Base-by-base conservation (phyloP, 2,113 vertebrate genomes). In the Pterocles orientalis region DNA sequence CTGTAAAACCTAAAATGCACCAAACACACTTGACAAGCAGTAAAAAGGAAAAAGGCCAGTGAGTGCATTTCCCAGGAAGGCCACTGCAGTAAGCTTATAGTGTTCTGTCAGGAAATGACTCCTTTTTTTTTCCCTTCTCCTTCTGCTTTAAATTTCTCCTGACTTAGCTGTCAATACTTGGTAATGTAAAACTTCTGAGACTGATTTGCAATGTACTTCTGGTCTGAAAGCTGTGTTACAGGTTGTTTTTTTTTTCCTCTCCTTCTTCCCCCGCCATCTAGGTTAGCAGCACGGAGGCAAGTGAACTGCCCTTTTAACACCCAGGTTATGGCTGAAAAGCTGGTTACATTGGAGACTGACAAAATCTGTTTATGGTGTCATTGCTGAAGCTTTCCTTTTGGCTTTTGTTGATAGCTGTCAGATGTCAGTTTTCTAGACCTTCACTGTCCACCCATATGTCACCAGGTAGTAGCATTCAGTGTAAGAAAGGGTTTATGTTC, bases 21-120 rank as follows among this genome's bases (percentile, higher is more conserved):
- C 53, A 29, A 36, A 19, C 10, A 3, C 10, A 7, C 75, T 33
- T 85, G 51, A 71, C 39, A 61, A 72, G 34, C 45, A 47, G 39
- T 68, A 76, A 73, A 86, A 80, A 41, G 88, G 34, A 60, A 68
- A 54, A 69, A 43, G 39, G 53, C 33, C 19, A 25, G 23, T 21
- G 57, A 91, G 36, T 90, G 47, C 23, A 18, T 90, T 88, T 94
- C 56, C 23, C 20, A n/a, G 45, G 88, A 90, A 81, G 82, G 76
- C 51, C 31, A n/a, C 29, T 92, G 26, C 29, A n/a, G 29, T 77
- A 86, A 93, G 76, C n/a, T 58, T 75, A 60, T 0, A 1, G 45
- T 7, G 1, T 82, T 86, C 14, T 72, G 69, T 81, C 47, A 54
- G 83, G 86, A 95, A 87, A 66, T 91, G 0, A 51, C 28, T 71